These are phyloP conservation scores for Nycticorax nycticorax DNA, from an alignment of 2,113 vertebrate species.

Conservation along the genomic window DNA sequence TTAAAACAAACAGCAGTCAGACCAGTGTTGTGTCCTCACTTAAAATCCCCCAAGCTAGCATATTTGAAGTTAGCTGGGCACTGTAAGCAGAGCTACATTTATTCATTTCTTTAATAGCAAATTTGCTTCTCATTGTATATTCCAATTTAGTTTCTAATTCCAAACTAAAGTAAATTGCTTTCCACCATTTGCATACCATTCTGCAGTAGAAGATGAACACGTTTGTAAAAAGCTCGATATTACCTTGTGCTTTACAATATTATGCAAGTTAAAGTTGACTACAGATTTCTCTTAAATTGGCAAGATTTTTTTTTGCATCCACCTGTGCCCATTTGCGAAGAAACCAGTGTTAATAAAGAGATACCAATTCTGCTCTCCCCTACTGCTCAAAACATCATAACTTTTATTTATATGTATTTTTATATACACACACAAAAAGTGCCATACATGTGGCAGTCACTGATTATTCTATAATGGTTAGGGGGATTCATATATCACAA, in stretches of 20 bases:
- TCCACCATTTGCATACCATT: not conserved
- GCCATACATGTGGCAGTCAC: not conserved
- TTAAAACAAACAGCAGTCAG: not conserved
- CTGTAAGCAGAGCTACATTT: not conserved
- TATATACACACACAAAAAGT: not conserved
- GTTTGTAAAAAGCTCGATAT: not conserved
- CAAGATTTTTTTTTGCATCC: not conserved
- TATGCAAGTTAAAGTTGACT: not conserved
- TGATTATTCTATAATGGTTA: not conserved
- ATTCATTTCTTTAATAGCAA: not conserved
- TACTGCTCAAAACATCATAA: not conserved
- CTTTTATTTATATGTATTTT: not conserved
- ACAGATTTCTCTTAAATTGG: not conserved
- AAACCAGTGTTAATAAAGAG: not conserved
- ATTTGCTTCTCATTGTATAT: not conserved
- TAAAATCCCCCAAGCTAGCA: not conserved
- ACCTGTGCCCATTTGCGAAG: not conserved
- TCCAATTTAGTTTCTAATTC: not conserved
- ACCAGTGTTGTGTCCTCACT: not conserved
- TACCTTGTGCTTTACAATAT: not conserved
- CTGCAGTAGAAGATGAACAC: not conserved
- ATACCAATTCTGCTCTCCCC: not conserved
- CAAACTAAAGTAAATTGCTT: not conserved
- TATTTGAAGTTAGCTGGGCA: not conserved
- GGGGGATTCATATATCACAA: not conserved